phyloP scores from a whole-genome alignment of 2,888 invertebrate species.

The Spisula subtruncata region DNA sequence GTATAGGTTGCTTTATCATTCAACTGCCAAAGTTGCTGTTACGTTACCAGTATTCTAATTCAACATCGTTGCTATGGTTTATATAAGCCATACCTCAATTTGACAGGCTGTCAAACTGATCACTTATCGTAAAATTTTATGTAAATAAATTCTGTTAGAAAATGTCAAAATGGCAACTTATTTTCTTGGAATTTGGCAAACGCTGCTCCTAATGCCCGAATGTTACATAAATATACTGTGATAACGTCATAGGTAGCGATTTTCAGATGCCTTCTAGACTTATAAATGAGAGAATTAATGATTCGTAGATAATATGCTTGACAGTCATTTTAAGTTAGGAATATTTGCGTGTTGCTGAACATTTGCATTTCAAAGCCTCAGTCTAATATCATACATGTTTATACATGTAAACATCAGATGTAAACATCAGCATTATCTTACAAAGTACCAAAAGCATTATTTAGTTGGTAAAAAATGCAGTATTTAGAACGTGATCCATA shows the following conservation, averaged over 20 bases:
- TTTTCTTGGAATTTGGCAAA: constrained; percentile 19
- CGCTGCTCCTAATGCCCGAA: neutral
- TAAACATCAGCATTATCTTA: too few relatives aligned
- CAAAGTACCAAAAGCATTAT: too few relatives aligned
- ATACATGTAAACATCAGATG: too few relatives aligned
- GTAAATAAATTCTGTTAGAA: neutral
- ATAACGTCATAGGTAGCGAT: constrained; percentile 18
- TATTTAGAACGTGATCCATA: too few relatives aligned
- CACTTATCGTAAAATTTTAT: neutral
- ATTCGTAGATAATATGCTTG: too few relatives aligned
- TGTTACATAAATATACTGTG: constrained; percentile 1
- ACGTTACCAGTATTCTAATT: too few relatives aligned
- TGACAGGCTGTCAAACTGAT: neutral
- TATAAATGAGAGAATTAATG: too few relatives aligned
- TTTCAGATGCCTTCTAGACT: neutral
- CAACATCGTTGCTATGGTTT: neutral
- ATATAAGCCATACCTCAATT: neutral
- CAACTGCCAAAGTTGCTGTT: neutral
- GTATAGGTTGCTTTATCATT: neutral
- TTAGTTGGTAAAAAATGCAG: too few relatives aligned
- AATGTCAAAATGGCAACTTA: neutral
- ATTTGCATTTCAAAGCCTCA: too few relatives aligned
- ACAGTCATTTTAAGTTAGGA: too few relatives aligned
- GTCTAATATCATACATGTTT: too few relatives aligned
- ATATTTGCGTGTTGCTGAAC: too few relatives aligned